Base-by-base conservation (phyloP, 2,888 invertebrate genomes). In the Adela reaumurella region DNA sequence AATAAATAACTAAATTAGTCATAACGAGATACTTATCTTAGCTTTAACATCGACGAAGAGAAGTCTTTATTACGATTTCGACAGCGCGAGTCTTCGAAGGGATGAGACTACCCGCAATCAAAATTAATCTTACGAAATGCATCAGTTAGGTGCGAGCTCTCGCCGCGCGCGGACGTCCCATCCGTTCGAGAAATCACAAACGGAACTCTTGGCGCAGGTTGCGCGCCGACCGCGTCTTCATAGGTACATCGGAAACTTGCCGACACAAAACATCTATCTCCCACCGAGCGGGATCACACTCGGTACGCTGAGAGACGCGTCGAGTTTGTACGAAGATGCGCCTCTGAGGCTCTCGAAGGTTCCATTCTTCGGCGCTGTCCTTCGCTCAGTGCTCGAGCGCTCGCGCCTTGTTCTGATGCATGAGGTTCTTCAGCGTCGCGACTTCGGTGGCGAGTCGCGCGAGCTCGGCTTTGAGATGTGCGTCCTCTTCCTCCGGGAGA, bases 391-490 rank as follows among this genome's bases (percentile, higher is more conserved):
- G 77, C 63, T 77, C 77, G 61, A 69, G 69, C 56, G 67, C 66
- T 58, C 77, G 74, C 61, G 11, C 35, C 11, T 35, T 35, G 35
- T 50, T 53, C 58, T 86, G 82, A 53, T 87, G 87, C 79, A 90
- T 85, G 80, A 89, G 86, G 61, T 88, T 88, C 67, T 94, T 93
- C 6, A 97, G 85, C 55, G 89, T 90, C 47, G 92, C 94, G 55
- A 97, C 94, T 72, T 97, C 96, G 1, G 90, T 90, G 29, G 94
- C 94, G 19, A 97, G 84, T 58, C 92, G 84, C 59, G 90, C 92
- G 56, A 97, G 81, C 70, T 96, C 91, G 3, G 89, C 89, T 65
- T 92, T 92, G 14, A 95, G 81, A 65, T 90, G 89, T 53, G 86
- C 83, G 62, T 89, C 87, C 55, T 85, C 85, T 55, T 87, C 86